phyloP scores from a whole-genome alignment of 1,140 invertebrate genomes.

The Procambarus clarkii region DNA sequence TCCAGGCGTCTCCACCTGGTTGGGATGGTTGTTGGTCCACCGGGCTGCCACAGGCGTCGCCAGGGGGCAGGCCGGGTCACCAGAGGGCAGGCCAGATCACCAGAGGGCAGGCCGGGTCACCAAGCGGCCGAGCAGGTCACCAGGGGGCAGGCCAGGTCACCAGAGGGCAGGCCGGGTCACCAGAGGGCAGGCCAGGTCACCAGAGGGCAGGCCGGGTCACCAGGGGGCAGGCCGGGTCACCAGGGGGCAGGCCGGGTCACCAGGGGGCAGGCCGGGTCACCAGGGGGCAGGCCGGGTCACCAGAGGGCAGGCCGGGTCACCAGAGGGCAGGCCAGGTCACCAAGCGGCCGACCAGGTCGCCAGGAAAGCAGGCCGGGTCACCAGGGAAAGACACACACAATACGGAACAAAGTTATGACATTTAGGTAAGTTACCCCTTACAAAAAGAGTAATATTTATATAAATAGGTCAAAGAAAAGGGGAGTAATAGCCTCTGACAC shows the following conservation, averaged over 20 bases:
- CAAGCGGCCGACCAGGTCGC: too few species aligned
- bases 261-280: too few species aligned
- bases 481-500: too few species aligned
- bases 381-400: neutral
- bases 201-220: neutral
- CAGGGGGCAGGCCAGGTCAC: neutral
- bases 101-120: neutral
- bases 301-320: neutral
- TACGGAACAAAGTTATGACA: neutral
- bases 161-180: neutral
- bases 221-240: neutral
- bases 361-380: neutral
- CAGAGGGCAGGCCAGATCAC: neutral
- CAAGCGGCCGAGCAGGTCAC: too few species aligned
- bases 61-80: neutral
- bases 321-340: neutral
- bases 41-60: neutral
- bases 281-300: neutral
- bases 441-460: too few species aligned
- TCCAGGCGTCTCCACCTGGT: neutral
- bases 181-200: neutral
- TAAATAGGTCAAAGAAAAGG: too few species aligned
- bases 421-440: too few species aligned
- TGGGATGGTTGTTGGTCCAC: constrained; percentile 31
- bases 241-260: neutral